Evolutionary conservation across 2,797 vertebrate species (phyloP), one percentile per base, ranked within the genome.

Genomic region (Coracias cyanogaster): DNA sequence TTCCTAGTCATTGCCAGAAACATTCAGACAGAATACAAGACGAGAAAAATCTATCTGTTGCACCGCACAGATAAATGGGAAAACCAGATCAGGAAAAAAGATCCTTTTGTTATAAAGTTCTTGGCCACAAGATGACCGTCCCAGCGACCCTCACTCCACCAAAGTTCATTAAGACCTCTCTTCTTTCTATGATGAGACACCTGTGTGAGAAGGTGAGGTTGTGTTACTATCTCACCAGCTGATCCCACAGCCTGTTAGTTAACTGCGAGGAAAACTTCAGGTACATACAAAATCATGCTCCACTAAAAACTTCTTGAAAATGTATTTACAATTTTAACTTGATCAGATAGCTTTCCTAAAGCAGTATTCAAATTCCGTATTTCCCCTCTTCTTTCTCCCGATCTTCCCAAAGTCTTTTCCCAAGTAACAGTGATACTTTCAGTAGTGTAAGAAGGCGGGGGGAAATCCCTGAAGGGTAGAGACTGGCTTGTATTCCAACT

Each of bases 291-390:
- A 86, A 35, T 12, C 85, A 21, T 0, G 6, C 69, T 31, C 43
- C 49, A 3, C 70, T 16, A 4, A 28, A 58, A 77, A 26, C 48
- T 54, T 46, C 7, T 4, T 2, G 17, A 14, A n/a, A 66, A 28
- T 2, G 3, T 1, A 9, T 77, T 94, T 19, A 31, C n/a, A 18
- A 0, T 22, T 9, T 15, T 45, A 66, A 39, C 49, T 24, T 6
- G 19, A 19, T 3, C 51, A 17, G 39, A 8, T 2, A 48, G 10
- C 15, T 71, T 25, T 48, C 70, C 58, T 15, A 28, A 16, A 60
- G 65, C 0, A 35, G 14, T 7, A 15, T 10, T 37, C 22, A 4
- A 13, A 41, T 1, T 9, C 49, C 15, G 9, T 2, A 7, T 35
- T 33, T 49, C 13, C 33, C 21, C 17, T 61, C 22, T 46, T 54